Base-by-base conservation (phyloP, 2,797 vertebrate genomes). In the Chanos chanos region DNA sequence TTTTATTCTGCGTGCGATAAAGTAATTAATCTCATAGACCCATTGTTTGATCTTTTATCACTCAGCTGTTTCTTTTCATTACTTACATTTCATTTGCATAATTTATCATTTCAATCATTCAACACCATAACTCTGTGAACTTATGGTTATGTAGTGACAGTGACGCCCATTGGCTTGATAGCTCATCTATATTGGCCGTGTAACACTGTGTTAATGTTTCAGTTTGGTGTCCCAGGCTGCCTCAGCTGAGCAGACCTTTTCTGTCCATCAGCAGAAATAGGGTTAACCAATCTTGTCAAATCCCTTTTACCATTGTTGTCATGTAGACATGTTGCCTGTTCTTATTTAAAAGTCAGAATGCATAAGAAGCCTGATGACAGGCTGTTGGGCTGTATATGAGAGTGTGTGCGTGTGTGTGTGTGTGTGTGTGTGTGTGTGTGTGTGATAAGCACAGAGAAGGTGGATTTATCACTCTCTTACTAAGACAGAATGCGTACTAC, bases 311-410 rank as follows among this genome's bases (percentile, higher is more conserved):
- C 52, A 72, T 77, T 71, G 79, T 80, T 86, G 80, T 85, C 74
- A 83, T 84, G 81, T 78, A 83, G 87, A 86, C 84, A 76, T 82
- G 78, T 75, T 76, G 72, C 82, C 83, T 82, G 77, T 86, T 85
- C 68, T 72, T 86, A 86, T 88, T 86, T 85, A 88, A 86, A 86
- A 85, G 81, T 83, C 83, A 33, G 49, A 68, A 45, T 70, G 65
- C 74, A 74, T 65, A 37, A 37, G 21, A 12, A n/a, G 7, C 28
- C 6, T 28, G 30, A 30, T 28, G 8, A 30, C 27, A 30, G 28
- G 30, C 7, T 28, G 30, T 28, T 30, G 30, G 30, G 28, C 30
- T 18, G 15, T 33, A 15, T 50, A 39, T 41, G 15, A 15, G 15
- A 36, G 39, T 9, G 37, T 40, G 16, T 40, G 39, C 9, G 16